Evolutionary conservation across 2,888 invertebrate genomes (phyloP).

Genomic region (Tuta absoluta): DNA sequence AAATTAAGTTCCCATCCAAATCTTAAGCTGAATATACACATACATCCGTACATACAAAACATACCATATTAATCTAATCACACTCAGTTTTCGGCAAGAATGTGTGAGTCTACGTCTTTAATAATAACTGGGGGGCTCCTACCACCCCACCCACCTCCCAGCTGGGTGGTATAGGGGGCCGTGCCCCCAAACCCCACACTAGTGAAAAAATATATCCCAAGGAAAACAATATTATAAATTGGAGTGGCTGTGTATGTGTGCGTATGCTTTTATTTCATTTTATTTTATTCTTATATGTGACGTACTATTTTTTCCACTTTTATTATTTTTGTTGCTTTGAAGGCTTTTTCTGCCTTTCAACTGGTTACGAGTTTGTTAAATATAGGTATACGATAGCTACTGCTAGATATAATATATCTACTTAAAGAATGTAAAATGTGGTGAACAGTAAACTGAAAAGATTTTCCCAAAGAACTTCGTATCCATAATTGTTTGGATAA

Average conservation of each 20-base stretch:
- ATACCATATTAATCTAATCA: constrained; percentile 79
- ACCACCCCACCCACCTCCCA: constrained; percentile 37
- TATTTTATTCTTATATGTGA: constrained; percentile 70
- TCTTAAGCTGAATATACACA: constrained; percentile 35
- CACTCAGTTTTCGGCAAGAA: constrained; percentile 72
- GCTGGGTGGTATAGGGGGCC: constrained; percentile 37
- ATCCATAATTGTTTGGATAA: too few relatives aligned
- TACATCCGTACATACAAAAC: constrained; percentile 50
- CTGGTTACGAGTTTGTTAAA: background rate
- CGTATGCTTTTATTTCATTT: constrained; percentile 71
- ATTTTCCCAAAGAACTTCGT: too few relatives aligned
- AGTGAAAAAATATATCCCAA: constrained; percentile 81
- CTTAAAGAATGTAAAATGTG: too few relatives aligned
- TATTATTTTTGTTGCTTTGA: constrained; percentile 52
- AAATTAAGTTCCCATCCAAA: constrained; percentile 15
- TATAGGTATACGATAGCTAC: background rate
- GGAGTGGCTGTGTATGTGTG: constrained; percentile 60
- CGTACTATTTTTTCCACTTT: constrained; percentile 67
- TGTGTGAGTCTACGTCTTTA: constrained; percentile 81
- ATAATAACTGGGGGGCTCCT: constrained; percentile 74
- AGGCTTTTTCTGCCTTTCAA: constrained; percentile 24
- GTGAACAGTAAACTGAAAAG: too few relatives aligned
- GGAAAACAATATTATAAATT: constrained; percentile 82
- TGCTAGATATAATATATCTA: background rate
- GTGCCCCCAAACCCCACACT: constrained; percentile 59